phyloP scores from a whole-genome alignment of 2,113 vertebrate genomes.

The Onychostoma macrolepis region DNA sequence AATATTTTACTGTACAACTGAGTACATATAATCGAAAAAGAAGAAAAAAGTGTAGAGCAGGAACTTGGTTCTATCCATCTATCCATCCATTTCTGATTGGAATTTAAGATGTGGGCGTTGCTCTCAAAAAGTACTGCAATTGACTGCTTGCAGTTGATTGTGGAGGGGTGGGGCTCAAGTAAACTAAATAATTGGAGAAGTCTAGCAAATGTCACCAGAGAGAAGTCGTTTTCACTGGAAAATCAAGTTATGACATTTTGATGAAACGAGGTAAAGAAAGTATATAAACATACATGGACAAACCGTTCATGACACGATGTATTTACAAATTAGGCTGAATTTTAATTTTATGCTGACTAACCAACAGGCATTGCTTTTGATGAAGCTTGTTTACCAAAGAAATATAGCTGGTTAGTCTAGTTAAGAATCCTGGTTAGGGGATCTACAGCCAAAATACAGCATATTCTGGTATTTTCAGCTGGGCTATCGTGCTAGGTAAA shows the following conservation, averaged over 20 bases:
- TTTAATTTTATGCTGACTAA: background rate
- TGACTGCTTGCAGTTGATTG: background rate
- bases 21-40: background rate
- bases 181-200: background rate
- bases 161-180: background rate
- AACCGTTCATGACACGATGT: background rate
- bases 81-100: background rate
- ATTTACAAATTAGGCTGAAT: background rate
- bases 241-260: background rate
- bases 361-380: background rate
- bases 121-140: background rate
- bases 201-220: background rate
- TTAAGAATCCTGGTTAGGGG: too few relatives aligned
- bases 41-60: background rate
- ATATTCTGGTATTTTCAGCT: too few relatives aligned
- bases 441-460: too few relatives aligned
- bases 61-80: background rate
- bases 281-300: background rate
- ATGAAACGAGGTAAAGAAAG: background rate
- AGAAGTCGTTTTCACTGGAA: background rate
- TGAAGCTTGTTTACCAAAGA: too few relatives aligned
- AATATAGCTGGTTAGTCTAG: background rate
- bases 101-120: background rate
- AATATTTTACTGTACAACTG: background rate
- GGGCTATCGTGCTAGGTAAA: slow-evolving; percentile 28